Evolutionary conservation across 2,888 invertebrate species (phyloP).

Genomic region (Leptinotarsa peninsularis): DNA sequence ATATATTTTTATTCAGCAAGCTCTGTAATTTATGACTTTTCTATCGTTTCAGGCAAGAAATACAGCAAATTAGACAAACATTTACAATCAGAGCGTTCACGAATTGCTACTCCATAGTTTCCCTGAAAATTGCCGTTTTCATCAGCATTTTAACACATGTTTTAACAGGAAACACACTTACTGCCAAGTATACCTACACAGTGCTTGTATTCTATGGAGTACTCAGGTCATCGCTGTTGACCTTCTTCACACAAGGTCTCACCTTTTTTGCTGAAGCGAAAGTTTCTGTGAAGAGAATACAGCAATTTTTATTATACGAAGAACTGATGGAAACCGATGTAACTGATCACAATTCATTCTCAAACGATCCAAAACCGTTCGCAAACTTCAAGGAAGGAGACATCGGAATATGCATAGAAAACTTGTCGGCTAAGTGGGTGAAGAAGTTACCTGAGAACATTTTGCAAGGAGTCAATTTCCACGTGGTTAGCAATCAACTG

Average conservation of each 20-base stretch:
- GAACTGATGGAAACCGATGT: constrained; percentile 27
- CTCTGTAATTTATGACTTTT: too few relatives aligned
- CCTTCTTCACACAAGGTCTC: constrained; percentile 73
- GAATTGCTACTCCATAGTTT: constrained; percentile 76
- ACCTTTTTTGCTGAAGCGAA: constrained; percentile 76
- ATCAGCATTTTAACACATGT: constrained; percentile 82
- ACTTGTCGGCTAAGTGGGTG: constrained; percentile 77
- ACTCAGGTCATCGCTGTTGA: constrained; percentile 74
- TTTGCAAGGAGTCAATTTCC: constrained; percentile 74
- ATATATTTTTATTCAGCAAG: not conserved
- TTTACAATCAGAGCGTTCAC: constrained; percentile 75
- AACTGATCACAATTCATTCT: not conserved
- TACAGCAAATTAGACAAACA: constrained; percentile 48
- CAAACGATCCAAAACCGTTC: not conserved
- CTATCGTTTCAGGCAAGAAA: constrained; percentile 4
- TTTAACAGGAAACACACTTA: constrained; percentile 70
- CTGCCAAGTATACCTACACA: constrained; percentile 77
- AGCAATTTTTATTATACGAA: constrained; percentile 68
- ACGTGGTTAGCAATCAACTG: constrained; percentile 72
- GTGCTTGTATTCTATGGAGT: constrained; percentile 80
- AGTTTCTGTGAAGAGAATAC: constrained; percentile 63
- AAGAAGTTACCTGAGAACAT: constrained; percentile 56
- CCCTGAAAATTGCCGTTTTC: constrained; percentile 84
- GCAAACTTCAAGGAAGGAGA: not conserved
- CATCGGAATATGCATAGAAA: constrained; percentile 42